Percentiles rank a stretch among this genome's conserved stretches.
These are phyloP conservation scores for Solenopsis invicta DNA, from an alignment of 1,140 invertebrate species.

Conservation along the genomic window DNA sequence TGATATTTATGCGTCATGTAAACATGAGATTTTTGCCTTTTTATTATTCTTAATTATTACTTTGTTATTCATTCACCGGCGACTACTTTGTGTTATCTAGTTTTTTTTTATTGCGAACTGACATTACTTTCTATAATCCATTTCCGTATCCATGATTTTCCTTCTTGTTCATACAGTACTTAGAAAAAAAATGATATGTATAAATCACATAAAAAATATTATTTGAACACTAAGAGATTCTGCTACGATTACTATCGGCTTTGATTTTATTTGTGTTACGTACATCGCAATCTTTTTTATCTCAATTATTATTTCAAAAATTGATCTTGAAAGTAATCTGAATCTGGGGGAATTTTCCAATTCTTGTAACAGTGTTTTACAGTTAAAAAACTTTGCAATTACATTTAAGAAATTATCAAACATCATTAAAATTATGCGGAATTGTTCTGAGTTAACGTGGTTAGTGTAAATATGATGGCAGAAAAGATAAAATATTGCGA, in stretches of 20 bases:
- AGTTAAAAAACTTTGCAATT: background rate
- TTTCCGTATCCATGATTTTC: background rate
- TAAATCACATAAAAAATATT: too few species aligned
- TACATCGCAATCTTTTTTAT: too few species aligned
- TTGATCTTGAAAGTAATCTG: background rate
- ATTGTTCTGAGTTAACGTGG: background rate
- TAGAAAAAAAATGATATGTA: background rate
- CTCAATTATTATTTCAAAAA: too few species aligned
- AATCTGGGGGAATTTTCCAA: background rate
- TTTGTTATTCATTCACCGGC: slow-evolving; percentile 9
- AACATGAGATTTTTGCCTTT: background rate
- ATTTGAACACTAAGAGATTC: too few species aligned
- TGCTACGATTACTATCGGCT: too few species aligned
- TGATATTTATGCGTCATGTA: background rate
- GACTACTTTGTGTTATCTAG: slow-evolving; percentile 2
- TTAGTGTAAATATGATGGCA: background rate
- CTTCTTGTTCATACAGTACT: background rate
- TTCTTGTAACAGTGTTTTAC: background rate
- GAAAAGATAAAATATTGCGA: slow-evolving; percentile 21
- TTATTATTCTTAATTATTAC: background rate
- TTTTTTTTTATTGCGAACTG: background rate
- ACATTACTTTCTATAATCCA: slow-evolving; percentile 8
- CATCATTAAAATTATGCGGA: background rate
- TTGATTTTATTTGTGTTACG: too few species aligned
- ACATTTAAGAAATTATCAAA: background rate